These are phyloP conservation scores for Porites divaricata DNA, from an alignment of 92 coral and sea anemone genomes.

Conservation along the genomic window DNA sequence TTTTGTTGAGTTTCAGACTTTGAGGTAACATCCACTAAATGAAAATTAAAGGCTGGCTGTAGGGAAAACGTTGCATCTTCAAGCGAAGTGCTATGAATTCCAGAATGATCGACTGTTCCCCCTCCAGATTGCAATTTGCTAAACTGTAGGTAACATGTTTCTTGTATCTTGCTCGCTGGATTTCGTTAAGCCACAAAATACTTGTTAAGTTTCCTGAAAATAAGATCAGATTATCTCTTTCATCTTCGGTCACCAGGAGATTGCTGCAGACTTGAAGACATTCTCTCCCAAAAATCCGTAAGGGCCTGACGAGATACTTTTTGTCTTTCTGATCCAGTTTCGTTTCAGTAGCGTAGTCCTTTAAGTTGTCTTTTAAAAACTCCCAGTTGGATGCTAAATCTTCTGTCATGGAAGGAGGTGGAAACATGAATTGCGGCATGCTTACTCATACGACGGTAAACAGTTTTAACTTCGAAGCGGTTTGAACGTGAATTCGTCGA, in stretches of 20 bases:
- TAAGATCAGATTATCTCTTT: constrained; percentile 31
- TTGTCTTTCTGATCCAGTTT: constrained; percentile 46
- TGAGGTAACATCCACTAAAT: too few species aligned
- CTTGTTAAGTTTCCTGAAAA: constrained; percentile 39
- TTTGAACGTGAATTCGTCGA: too few species aligned
- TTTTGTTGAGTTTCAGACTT: too few species aligned
- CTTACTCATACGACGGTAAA: background rate
- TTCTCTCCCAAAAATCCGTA: constrained; percentile 45
- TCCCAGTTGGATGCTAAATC: constrained; percentile 52
- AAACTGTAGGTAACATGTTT: background rate
- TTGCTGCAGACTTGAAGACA: constrained; percentile 53
- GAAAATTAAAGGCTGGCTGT: too few species aligned
- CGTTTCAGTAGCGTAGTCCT: constrained; percentile 40
- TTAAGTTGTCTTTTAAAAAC: constrained; percentile 56
- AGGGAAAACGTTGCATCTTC: too few species aligned
- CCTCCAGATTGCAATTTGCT: too few species aligned
- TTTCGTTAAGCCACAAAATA: constrained; percentile 62
- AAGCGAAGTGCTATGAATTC: too few species aligned
- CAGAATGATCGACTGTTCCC: too few species aligned
- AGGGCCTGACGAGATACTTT: constrained; percentile 33
- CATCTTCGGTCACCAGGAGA: constrained; percentile 48
- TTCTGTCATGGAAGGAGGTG: constrained; percentile 47
- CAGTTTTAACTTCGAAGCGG: background rate
- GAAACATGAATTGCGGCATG: constrained; percentile 28
- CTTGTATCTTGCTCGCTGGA: constrained; percentile 44